Conservation (phyloP, 2,113 vertebrate genomes). For the Alces alces region DNA sequence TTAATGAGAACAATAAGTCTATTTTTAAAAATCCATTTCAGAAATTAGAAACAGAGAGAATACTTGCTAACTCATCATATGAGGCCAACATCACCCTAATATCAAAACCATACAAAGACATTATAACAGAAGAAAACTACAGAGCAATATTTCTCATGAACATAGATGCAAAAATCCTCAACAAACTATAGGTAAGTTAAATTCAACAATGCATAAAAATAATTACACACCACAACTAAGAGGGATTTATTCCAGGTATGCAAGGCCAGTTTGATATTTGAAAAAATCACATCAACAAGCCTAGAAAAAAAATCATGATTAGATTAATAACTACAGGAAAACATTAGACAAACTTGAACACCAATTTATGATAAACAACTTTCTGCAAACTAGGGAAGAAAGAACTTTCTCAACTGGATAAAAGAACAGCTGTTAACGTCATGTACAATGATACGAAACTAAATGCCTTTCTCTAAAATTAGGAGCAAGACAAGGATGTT, state of each 20-base stretch:
- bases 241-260: not conserved
- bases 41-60: not conserved
- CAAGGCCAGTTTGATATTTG: not conserved
- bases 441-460: not conserved
- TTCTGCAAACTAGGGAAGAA: not conserved
- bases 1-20: not conserved
- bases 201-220: not conserved
- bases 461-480: not conserved
- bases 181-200: not conserved
- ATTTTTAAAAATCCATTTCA: not conserved
- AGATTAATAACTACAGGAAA: not conserved
- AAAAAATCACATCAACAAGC: not conserved
- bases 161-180: not conserved
- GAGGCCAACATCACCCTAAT: not conserved
- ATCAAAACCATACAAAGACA: not conserved
- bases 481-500: not conserved
- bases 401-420: not conserved
- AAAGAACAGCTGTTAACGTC: not conserved
- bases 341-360: not conserved
- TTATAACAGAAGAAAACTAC: not conserved
- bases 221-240: not conserved
- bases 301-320: not conserved
- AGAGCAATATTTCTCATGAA: not conserved
- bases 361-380: not conserved
- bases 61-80: not conserved